Percentiles rank a stretch among this genome's conserved stretches.
Evolutionary conservation across 2,888 invertebrate genomes (phyloP).

Genomic region (Cynaeus angustus): DNA sequence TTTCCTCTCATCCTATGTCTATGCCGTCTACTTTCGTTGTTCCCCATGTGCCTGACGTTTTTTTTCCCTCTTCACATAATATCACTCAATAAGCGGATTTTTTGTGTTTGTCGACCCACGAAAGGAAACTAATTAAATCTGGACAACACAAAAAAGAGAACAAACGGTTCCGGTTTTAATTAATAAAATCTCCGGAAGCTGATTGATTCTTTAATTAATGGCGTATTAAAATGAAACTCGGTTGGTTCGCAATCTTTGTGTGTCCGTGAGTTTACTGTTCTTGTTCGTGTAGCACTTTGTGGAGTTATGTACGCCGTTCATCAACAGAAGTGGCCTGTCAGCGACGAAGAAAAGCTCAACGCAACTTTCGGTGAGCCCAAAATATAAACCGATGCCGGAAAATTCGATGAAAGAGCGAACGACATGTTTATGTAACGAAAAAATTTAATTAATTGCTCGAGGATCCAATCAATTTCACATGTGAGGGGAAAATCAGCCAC

Average conservation of each 20-base stretch:
- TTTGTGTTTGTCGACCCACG: conserved; percentile 32
- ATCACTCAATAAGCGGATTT: conserved; percentile 43
- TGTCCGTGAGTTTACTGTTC: conserved; percentile 48
- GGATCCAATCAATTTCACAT: conserved; percentile 3
- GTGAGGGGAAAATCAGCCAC: conserved; percentile 3
- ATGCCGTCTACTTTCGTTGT: conserved; percentile 33
- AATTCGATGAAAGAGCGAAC: conserved; percentile 13
- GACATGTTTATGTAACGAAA: conserved; percentile 36
- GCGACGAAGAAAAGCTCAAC: conserved; percentile 42
- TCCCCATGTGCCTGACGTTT: conserved; percentile 37
- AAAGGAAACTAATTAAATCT: conserved; percentile 35
- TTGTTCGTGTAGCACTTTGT: conserved; percentile 57
- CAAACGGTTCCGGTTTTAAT: conserved; percentile 35
- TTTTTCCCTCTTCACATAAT: conserved; percentile 23
- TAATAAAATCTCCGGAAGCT: conserved; percentile 28
- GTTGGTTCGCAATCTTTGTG: conserved; percentile 32
- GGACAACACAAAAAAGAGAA: conserved; percentile 28
- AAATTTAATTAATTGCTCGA: conserved; percentile 36
- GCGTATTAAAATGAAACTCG: conserved; percentile 7
- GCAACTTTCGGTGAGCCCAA: conserved; percentile 19
- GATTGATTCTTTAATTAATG: conserved; percentile 36
- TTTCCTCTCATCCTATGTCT: conserved; percentile 38
- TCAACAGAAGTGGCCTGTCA: conserved; percentile 65
- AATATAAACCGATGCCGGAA: conserved; percentile 26
- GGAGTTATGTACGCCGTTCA: conserved; percentile 64